Evolutionary conservation across 2,888 invertebrate genomes (phyloP).

Genomic region (Ormyrus nitidulus): DNA sequence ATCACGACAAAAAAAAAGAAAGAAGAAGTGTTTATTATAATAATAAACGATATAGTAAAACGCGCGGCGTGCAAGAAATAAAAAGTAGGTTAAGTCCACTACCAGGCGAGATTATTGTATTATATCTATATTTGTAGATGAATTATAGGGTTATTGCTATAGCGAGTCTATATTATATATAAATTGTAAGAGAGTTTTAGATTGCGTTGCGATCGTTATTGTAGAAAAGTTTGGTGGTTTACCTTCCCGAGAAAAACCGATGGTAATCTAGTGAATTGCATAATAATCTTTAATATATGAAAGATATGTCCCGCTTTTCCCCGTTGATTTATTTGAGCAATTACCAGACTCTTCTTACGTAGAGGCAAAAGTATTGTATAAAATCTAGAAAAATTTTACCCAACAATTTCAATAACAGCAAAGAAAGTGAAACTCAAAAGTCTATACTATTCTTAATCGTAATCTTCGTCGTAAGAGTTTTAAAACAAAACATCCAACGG

Average conservation of each 20-base stretch:
- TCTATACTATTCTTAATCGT: conserved; percentile 5
- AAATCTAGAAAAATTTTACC: conserved; percentile 12
- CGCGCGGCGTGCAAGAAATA: conserved; percentile 5
- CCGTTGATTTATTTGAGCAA: neutral
- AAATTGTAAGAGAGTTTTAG: conserved; percentile 13
- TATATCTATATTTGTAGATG: conserved; percentile 37
- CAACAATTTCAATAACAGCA: conserved; percentile 17
- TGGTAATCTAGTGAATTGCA: conserved; percentile 1
- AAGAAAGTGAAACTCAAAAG: conserved; percentile 39
- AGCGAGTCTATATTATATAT: conserved; percentile 22
- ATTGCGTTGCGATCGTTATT: neutral
- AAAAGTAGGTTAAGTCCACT: neutral
- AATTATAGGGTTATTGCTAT: conserved; percentile 20
- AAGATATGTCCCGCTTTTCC: too few species aligned
- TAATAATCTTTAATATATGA: neutral
- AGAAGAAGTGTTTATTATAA: conserved; percentile 22
- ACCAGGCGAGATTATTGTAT: conserved; percentile 30
- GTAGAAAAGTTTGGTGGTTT: neutral
- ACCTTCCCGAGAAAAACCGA: neutral
- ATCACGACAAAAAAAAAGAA: neutral
- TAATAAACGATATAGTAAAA: conserved; percentile 33
- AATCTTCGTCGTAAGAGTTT: conserved; percentile 8
- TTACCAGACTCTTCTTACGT: conserved; percentile 2
- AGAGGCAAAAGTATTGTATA: conserved; percentile 20
- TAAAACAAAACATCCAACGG: conserved; percentile 42